These are phyloP conservation scores for Coregonus ussuriensis DNA, from an alignment of 2,797 vertebrate genomes.

Conservation along the genomic window DNA sequence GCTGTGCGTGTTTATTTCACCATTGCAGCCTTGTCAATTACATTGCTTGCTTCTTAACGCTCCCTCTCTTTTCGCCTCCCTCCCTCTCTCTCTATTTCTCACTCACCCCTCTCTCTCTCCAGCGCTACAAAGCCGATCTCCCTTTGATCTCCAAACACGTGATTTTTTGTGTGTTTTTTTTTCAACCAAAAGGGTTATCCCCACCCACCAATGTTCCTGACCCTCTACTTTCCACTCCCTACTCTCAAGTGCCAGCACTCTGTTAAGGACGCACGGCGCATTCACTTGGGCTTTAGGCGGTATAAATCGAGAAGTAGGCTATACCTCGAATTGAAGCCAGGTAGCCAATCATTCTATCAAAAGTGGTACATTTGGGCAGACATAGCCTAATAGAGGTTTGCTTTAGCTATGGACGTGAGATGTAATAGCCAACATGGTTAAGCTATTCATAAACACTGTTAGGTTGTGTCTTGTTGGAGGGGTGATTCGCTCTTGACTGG, in stretches of 20 bases:
- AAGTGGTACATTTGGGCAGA: background rate
- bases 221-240: conserved; percentile 71
- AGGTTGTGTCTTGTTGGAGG: background rate
- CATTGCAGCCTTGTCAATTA: conserved; percentile 70
- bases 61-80: conserved; percentile 34
- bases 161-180: conserved; percentile 59
- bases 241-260: conserved; percentile 67
- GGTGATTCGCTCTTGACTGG: no score
- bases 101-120: conserved; percentile 47
- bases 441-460: no score
- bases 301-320: background rate
- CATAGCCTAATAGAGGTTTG: background rate
- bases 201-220: conserved; percentile 78
- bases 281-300: background rate
- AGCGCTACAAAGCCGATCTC: conserved; percentile 78
- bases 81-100: conserved; percentile 34
- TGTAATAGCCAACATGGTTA: background rate
- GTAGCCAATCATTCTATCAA: background rate
- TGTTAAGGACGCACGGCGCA: conserved; percentile 74
- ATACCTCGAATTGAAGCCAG: background rate
- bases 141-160: conserved; percentile 84
- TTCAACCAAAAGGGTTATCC: conserved; percentile 72
- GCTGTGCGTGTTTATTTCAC: conserved; percentile 73
- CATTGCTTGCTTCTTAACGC: conserved; percentile 65
- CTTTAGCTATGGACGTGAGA: background rate